Evolutionary conservation across 2,888 invertebrate genomes (phyloP).

Genomic region (Barypeithes pellucidus): DNA sequence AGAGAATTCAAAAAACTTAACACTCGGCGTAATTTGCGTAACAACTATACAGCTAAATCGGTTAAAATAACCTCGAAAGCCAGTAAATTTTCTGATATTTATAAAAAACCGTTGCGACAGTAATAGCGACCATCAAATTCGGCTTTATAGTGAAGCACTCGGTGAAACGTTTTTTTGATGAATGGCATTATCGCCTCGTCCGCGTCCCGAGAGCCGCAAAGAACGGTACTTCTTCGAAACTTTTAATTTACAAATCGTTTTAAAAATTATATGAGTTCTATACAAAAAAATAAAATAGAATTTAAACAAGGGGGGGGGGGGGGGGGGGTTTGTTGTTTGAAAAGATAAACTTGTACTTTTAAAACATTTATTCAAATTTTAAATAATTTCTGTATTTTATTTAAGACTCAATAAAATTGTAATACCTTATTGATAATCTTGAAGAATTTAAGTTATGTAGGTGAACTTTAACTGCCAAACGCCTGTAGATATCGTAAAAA

Average conservation of each 20-base stretch:
- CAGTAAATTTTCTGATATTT: slow-evolving; percentile 52
- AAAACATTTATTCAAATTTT: too few relatives aligned
- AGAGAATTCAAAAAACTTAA: background rate
- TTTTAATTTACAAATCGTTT: slow-evolving; percentile 5
- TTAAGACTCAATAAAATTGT: too few relatives aligned
- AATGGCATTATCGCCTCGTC: slow-evolving; percentile 68
- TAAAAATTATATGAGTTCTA: background rate
- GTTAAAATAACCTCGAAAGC: slow-evolving; percentile 61
- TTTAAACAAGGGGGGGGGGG: too few relatives aligned
- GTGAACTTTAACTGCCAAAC: too few relatives aligned
- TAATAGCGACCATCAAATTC: slow-evolving; percentile 65
- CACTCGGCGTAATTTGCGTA: slow-evolving; percentile 18
- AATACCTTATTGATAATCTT: too few relatives aligned
- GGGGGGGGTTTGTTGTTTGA: too few relatives aligned
- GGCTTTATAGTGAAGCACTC: slow-evolving; percentile 70
- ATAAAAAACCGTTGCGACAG: slow-evolving; percentile 54
- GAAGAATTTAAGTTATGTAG: too few relatives aligned
- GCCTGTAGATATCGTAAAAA: too few relatives aligned
- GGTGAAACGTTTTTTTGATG: slow-evolving; percentile 70
- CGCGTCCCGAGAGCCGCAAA: slow-evolving; percentile 47
- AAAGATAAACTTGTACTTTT: too few relatives aligned
- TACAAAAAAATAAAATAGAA: too few relatives aligned
- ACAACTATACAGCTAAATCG: slow-evolving; percentile 55
- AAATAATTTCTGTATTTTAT: too few relatives aligned
- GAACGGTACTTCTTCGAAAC: slow-evolving; percentile 30